Base-by-base conservation (phyloP, 2,888 invertebrate species). In the Andrena hattorfiana region DNA sequence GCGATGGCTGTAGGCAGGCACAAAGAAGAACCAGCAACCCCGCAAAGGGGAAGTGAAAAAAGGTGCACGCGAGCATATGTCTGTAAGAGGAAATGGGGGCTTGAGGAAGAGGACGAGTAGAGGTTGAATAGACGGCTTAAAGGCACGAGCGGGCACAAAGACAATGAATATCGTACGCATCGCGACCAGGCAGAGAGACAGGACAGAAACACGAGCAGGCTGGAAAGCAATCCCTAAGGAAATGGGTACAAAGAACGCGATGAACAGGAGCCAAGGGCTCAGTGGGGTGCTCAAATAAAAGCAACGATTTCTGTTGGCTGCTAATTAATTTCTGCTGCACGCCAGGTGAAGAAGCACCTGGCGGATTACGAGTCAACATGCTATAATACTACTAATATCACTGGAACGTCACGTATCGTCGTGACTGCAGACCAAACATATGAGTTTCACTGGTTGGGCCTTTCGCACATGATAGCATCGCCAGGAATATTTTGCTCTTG, bases 1-100 rank as follows among this genome's bases (percentile, higher is more conserved):
- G 87, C 83, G 86, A 84, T 85, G 85, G 42, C 42, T 42, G 16
- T 85, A 87, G 70, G 84, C 85, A 87, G 84, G 86, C 70, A 83
- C 84, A 87, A 87, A 89, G 89, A 86, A 85, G 86, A 75, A 68
- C 78, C 72, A 26, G 69, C 69, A 71, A 81, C 66, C 68, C 81
- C 77, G 78, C 30, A 78, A 73, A 77, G 77, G 49, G 70, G 72
- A 59, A 63, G 73, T 51, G 74, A 77, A 71, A 84, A 81, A 67
- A 81, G 81, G 69, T 72, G 81, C 77, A 81, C 56, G 77, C 72
- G 72, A 81, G 81, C 80, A 68, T 82, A 81, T 70, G 51, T 67
- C 67, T 76, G 76, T 62, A 60, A 32, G 80, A 66, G 74, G 76
- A 80, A 78, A 77, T 64, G 69, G 77, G 72, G 64, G 56, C 48